These are phyloP conservation scores for Cyclura pinguis DNA, from an alignment of 2,797 vertebrate species.

Conservation along the genomic window DNA sequence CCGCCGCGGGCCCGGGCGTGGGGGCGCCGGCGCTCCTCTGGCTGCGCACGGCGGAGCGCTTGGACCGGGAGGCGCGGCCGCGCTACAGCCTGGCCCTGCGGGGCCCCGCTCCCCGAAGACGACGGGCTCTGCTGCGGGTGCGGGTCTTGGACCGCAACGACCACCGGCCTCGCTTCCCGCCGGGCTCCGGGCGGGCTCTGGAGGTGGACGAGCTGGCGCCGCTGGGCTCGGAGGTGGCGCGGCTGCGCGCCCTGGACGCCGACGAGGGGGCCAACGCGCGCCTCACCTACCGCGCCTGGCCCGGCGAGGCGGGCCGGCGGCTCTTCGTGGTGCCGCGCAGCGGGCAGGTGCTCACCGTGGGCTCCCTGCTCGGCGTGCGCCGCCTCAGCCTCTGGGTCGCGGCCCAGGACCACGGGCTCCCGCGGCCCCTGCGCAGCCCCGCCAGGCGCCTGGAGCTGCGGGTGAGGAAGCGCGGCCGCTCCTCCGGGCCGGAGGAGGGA, in stretches of 20 bases:
- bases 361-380: slow-evolving; percentile 75
- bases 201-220: slow-evolving; percentile 76
- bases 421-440: slow-evolving; percentile 73
- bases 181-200: slow-evolving; percentile 46
- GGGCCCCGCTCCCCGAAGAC: slow-evolving; percentile 43
- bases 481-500: rapidly evolving
- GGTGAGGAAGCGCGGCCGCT: no score
- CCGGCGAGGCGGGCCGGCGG: slow-evolving; percentile 57
- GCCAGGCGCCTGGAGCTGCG: slow-evolving; percentile 63
- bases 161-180: slow-evolving; percentile 76
- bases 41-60: slow-evolving; percentile 77
- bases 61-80: slow-evolving; percentile 81
- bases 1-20: no score
- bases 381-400: slow-evolving; percentile 71
- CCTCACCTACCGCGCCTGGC: slow-evolving; percentile 73
- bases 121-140: slow-evolving; percentile 71
- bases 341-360: slow-evolving; percentile 80
- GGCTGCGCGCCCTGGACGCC: slow-evolving; percentile 77
- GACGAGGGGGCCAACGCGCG: slow-evolving; percentile 79
- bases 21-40: slow-evolving; percentile 59
- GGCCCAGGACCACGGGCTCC: slow-evolving; percentile 76
- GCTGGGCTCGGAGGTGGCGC: slow-evolving; percentile 76
- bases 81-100: slow-evolving; percentile 76
- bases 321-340: slow-evolving; percentile 82
- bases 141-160: slow-evolving; percentile 82